Percentiles rank a stretch among this genome's conserved stretches.
Conservation (phyloP, 2,113 vertebrate species). For the Ahaetulla prasina region DNA sequence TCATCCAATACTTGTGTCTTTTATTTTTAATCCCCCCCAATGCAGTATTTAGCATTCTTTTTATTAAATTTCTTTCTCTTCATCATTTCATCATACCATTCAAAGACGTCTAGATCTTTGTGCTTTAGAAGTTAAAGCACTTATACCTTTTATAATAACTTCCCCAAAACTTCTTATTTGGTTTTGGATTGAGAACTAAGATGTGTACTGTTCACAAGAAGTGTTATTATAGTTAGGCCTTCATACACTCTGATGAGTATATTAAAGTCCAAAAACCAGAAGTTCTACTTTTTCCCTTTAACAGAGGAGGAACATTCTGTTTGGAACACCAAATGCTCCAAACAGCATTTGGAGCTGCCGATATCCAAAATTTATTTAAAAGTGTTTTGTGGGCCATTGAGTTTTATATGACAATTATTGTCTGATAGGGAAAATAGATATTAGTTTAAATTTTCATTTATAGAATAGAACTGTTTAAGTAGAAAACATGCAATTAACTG, state of each 20-base stretch:
- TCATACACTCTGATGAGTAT: neutral
- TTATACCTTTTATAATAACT: neutral
- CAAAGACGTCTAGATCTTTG: neutral
- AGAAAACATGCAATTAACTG: neutral
- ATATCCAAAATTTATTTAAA: neutral
- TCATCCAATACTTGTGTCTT: neutral
- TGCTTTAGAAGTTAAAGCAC: neutral
- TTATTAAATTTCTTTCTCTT: neutral
- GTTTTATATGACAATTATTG: neutral
- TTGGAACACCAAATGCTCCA: too few species aligned
- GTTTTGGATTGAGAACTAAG: neutral
- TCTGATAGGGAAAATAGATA: neutral
- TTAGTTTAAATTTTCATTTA: neutral
- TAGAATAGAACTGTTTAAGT: neutral
- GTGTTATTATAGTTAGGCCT: neutral
- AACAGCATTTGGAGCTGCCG: neutral
- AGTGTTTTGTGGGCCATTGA: neutral
- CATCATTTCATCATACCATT: neutral
- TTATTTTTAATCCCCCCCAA: neutral
- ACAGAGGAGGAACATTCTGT: neutral
- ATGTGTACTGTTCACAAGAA: neutral
- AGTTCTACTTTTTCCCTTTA: neutral
- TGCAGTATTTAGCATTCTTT: neutral
- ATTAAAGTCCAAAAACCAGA: neutral
- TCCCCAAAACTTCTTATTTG: neutral